Conservation (phyloP, 2,888 invertebrate genomes). For the Tetragnatha montana region DNA sequence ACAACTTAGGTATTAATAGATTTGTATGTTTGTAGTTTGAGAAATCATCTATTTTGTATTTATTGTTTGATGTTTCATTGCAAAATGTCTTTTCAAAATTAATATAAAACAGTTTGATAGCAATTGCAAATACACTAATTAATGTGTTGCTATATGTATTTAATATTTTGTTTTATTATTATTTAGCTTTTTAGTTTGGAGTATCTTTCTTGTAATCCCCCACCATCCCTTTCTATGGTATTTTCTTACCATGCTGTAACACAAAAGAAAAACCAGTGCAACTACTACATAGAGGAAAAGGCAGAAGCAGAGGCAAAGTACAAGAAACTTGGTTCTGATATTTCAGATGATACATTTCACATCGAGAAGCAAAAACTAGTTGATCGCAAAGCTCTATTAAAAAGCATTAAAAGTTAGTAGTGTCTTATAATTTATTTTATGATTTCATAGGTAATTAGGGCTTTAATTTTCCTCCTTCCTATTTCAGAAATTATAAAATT, state of each 20-base stretch:
- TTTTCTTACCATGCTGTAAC: conserved; percentile 52
- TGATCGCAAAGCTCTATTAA: background rate
- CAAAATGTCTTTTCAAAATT: too few relatives aligned
- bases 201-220: conserved; percentile 26
- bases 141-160: background rate
- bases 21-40: background rate
- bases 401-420: conserved; percentile 26
- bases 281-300: conserved; percentile 18
- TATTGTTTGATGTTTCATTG: too few relatives aligned
- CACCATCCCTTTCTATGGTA: conserved; percentile 45
- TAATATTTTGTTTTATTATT: background rate
- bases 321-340: background rate
- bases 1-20: background rate
- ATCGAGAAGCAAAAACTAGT: conserved; percentile 29
- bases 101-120: too few relatives aligned
- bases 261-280: conserved; percentile 23
- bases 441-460: too few relatives aligned
- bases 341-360: conserved; percentile 19
- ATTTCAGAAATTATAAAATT: too few relatives aligned
- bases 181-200: conserved; percentile 39
- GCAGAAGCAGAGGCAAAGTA: conserved; percentile 7
- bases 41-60: background rate
- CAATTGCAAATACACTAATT: background rate
- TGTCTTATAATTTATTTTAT: too few relatives aligned
- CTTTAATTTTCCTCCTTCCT: too few relatives aligned